phyloP scores from a whole-genome alignment of 2,888 invertebrate genomes.

The Amphipyra tragopoginis region DNA sequence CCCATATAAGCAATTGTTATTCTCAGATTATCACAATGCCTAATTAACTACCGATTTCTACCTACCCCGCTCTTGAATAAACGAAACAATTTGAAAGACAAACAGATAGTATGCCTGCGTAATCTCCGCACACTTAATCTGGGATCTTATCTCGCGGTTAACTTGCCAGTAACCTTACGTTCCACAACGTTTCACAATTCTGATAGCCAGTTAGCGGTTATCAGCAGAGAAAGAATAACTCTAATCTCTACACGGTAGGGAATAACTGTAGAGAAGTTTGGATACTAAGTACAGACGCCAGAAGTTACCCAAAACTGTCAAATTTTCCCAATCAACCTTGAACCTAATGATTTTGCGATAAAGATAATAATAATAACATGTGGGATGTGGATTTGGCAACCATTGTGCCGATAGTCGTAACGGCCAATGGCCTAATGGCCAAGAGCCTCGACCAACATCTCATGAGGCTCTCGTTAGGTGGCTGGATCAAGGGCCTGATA shows the following conservation, averaged over 20 bases:
- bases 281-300: too few relatives aligned
- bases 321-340: too few relatives aligned
- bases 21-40: background rate
- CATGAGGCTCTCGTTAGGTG: too few relatives aligned
- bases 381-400: too few relatives aligned
- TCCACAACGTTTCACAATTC: slow-evolving; percentile 66
- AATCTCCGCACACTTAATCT: slow-evolving; percentile 67
- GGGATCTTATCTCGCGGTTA: slow-evolving; percentile 70
- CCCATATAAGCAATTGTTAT: too few relatives aligned
- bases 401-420: too few relatives aligned
- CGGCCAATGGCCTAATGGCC: too few relatives aligned
- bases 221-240: slow-evolving; percentile 38
- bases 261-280: background rate
- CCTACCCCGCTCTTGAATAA: background rate
- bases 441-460: too few relatives aligned
- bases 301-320: too few relatives aligned
- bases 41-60: background rate
- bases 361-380: too few relatives aligned
- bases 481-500: too few relatives aligned
- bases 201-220: slow-evolving; percentile 49
- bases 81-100: slow-evolving; percentile 37
- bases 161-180: slow-evolving; percentile 66
- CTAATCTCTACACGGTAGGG: slow-evolving; percentile 28
- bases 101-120: slow-evolving; percentile 39
- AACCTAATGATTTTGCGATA: too few relatives aligned